Evolutionary conservation across 2,113 vertebrate genomes (phyloP), one percentile per base, ranked within the genome.

Genomic region (Chroicocephalus ridibundus): DNA sequence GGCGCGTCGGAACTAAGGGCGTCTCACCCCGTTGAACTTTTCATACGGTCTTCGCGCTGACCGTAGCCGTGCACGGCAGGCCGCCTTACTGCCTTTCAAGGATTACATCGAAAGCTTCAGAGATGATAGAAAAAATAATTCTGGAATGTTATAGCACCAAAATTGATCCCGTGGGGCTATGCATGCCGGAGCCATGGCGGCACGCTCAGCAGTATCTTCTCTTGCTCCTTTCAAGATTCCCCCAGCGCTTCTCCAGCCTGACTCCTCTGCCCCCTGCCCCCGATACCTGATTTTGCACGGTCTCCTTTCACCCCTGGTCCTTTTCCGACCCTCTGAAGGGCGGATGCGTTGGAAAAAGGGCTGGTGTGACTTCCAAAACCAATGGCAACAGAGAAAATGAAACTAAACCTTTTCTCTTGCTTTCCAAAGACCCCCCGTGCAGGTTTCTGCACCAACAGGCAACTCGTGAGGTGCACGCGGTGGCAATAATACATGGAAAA

Each of bases 281-380:
- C 36, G 17, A 25, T 6, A 55, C 6, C n/a, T 13, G 51, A n/a
- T 18, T 58, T 8, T 44, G 38, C 44, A 5, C 0, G 0, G 10
- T 31, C 22, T 19, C 65, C 54, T 78, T 32, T 29, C 36, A 15
- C 15, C 22, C 40, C 55, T 32, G n/a, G 19, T 7, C 76, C 11
- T n/a, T 44, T 58, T 64, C 24, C 0, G 5, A 29, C 42, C 27
- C 58, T 84, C 32, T 15, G 74, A 64, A 66, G 40, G 40, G 38
- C 54, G 10, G 42, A 18, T 25, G 26, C 34, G 5, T 46, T 51
- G 20, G 18, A 9, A 44, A 55, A 29, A 57, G 38, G 38, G 55
- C 38, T 25, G 38, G 4, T 6, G 46, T 34, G 46, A 34, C 29
- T 58, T 17, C 34, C 42, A 22, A 61, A 68, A 47, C 34, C 46